phyloP scores from a whole-genome alignment of 2,888 invertebrate genomes.

The Callyntrura sp. region DNA sequence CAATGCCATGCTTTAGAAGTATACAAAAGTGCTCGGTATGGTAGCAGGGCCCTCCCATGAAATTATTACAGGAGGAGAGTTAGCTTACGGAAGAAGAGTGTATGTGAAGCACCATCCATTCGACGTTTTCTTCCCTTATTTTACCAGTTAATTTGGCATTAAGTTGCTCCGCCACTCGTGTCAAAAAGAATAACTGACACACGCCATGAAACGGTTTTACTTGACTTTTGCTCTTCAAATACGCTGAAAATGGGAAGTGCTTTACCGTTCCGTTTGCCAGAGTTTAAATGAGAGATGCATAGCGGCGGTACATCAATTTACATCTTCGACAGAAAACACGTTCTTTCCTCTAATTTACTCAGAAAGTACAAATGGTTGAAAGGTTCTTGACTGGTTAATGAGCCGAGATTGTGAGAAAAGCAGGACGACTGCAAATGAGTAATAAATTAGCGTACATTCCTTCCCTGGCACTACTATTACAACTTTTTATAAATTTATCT shows the following conservation, averaged over 20 bases:
- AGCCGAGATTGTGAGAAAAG: constrained; percentile 38
- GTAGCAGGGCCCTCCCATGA: constrained; percentile 71
- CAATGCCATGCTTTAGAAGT: constrained; percentile 47
- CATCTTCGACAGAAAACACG: no score
- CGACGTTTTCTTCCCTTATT: constrained; percentile 31
- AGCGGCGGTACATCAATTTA: constrained; percentile 7
- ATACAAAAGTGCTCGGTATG: constrained; percentile 56
- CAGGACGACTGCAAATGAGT: not conserved
- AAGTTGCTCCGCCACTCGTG: constrained; percentile 50
- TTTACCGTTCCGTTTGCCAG: not conserved
- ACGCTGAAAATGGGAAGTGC: constrained; percentile 21
- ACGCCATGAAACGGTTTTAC: constrained; percentile 38
- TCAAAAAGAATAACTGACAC: constrained; percentile 65
- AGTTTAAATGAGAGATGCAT: constrained; percentile 5
- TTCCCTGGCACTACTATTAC: not conserved
- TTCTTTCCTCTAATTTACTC: constrained; percentile 53
- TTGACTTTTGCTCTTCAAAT: constrained; percentile 48
- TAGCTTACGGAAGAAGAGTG: not conserved
- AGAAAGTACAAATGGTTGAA: not conserved
- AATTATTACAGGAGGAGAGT: constrained; percentile 62
- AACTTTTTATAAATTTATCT: not conserved
- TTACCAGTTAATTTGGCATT: constrained; percentile 28
- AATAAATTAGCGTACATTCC: not conserved
- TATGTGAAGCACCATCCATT: constrained; percentile 36
- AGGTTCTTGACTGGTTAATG: constrained; percentile 54